phyloP scores from a whole-genome alignment of 2,797 vertebrate species.

The Oryzias dopingdopingensis region DNA sequence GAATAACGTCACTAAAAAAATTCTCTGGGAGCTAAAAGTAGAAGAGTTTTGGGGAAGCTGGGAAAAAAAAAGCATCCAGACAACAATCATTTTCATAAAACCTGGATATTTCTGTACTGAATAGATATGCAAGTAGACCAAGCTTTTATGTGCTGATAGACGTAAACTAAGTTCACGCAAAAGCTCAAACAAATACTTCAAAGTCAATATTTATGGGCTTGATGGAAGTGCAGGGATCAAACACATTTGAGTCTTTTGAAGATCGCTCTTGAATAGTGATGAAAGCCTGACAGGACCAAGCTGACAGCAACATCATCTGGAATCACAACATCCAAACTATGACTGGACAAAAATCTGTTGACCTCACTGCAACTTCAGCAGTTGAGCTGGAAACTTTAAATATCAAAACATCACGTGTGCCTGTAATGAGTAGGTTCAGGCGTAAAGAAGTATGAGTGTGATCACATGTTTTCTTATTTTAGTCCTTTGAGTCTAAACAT shows the following conservation, averaged over 20 bases:
- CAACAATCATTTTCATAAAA: conserved; percentile 19
- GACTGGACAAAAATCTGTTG: not conserved
- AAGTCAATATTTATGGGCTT: conserved; percentile 6
- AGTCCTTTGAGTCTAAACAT: not conserved
- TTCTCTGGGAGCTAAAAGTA: conserved; percentile 11
- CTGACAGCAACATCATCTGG: not conserved
- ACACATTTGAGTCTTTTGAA: not conserved
- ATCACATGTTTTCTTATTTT: not conserved
- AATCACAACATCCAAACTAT: not conserved
- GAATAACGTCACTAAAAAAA: conserved; percentile 33
- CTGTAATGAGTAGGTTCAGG: not conserved
- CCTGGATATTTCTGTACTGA: not conserved
- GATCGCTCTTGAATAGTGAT: not conserved
- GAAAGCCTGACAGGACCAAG: not conserved
- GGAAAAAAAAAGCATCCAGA: conserved; percentile 6
- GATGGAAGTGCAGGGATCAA: conserved; percentile 6
- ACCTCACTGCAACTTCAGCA: not conserved
- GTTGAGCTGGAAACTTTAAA: not conserved
- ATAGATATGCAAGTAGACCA: not conserved
- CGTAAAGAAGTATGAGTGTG: not conserved
- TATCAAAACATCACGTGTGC: conserved; percentile 1
- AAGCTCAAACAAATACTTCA: conserved; percentile 14
- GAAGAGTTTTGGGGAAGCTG: conserved; percentile 24
- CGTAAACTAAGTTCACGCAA: not conserved
- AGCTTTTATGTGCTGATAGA: conserved; percentile 6